Conservation (phyloP, 30 jellyfish, hydroid and myxozoan species). For the Aurelia coerulea region DNA sequence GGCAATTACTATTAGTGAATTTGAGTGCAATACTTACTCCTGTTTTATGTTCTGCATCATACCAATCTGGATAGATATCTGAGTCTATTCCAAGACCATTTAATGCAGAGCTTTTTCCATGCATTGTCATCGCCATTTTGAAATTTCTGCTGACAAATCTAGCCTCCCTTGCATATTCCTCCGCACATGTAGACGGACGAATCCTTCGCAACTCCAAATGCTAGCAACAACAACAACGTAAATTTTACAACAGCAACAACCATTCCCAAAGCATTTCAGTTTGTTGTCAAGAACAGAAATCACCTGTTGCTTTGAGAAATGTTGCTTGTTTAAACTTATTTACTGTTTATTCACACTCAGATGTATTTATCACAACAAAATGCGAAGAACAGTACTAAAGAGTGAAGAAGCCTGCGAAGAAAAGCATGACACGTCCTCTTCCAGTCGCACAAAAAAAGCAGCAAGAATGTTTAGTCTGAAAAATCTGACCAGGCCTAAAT, state of each 20-base stretch:
- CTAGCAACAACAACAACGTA: no score
- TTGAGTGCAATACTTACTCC: constrained; percentile 61
- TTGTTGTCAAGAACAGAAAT: no score
- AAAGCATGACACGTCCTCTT: neutral
- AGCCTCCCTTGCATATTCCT: no score
- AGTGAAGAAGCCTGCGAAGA: neutral
- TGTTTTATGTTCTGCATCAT: constrained; percentile 78
- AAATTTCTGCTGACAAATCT: neutral
- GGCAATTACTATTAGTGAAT: no score
- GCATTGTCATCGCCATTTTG: constrained; percentile 53
- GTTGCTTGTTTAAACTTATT: no score
- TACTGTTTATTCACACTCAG: no score
- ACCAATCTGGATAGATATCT: constrained; percentile 92
- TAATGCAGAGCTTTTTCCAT: neutral
- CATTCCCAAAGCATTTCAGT: no score
- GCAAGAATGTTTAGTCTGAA: constrained; percentile 17
- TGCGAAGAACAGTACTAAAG: constrained; percentile 28
- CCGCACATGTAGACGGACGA: no score
- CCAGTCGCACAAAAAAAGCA: neutral
- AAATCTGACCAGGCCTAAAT: constrained; percentile 29
- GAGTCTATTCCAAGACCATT: constrained; percentile 40
- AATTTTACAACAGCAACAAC: no score
- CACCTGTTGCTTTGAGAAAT: no score
- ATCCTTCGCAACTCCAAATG: no score
- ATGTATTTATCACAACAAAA: neutral